Conservation (phyloP, 2,888 invertebrate species). For the Ypsolopha sequella region DNA sequence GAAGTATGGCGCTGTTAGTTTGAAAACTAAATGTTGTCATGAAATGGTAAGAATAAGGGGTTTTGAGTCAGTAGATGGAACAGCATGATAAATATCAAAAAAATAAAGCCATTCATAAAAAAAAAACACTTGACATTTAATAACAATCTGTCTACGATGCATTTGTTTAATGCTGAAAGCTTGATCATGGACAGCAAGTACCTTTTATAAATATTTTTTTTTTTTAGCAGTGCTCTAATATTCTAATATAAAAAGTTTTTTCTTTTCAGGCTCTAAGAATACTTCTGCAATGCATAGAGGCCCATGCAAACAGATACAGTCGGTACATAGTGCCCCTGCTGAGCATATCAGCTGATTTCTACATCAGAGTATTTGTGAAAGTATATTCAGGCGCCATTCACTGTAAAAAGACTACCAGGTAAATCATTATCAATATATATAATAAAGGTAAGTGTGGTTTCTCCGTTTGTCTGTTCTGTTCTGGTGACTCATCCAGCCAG, state of each 20-base stretch:
- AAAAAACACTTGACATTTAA: too few species aligned
- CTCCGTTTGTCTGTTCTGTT: too few species aligned
- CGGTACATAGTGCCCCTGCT: slow-evolving; percentile 92
- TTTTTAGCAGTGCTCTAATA: too few species aligned
- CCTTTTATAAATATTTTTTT: too few species aligned
- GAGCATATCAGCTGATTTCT: slow-evolving; percentile 96
- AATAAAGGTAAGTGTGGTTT: too few species aligned
- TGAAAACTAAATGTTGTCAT: slow-evolving; percentile 90
- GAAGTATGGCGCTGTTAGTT: slow-evolving; percentile 93
- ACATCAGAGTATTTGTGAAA: slow-evolving; percentile 92
- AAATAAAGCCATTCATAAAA: too few species aligned
- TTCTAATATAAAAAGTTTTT: slow-evolving; percentile 1
- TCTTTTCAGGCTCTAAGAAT: slow-evolving; percentile 87
- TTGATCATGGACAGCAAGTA: too few species aligned
- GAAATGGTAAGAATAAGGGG: slow-evolving; percentile 80
- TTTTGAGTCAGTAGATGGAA: neutral
- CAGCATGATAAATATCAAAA: too few species aligned
- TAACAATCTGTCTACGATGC: too few species aligned
- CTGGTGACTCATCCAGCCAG: too few species aligned
- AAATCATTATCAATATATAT: too few species aligned
- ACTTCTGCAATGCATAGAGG: slow-evolving; percentile 89
- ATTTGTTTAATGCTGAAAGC: too few species aligned
- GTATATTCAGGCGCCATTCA: slow-evolving; percentile 83
- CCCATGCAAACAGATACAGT: slow-evolving; percentile 93
- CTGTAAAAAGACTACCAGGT: slow-evolving; percentile 90